phyloP scores from a whole-genome alignment of 2,888 invertebrate species.

The Hyposoter dolosus region DNA sequence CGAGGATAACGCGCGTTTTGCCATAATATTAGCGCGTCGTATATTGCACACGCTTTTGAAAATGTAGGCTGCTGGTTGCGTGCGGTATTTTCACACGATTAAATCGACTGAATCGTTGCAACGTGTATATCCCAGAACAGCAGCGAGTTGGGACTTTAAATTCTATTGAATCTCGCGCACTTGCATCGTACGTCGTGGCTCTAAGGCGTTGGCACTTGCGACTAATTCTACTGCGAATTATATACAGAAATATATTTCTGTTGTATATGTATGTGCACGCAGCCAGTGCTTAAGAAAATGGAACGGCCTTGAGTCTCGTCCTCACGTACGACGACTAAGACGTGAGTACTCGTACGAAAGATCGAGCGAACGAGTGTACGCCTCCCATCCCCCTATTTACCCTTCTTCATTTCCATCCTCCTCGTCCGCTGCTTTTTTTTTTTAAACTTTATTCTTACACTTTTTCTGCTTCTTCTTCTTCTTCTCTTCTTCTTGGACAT shows the following conservation, averaged over 20 bases:
- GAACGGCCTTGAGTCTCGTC: constrained; percentile 82
- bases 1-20: constrained; percentile 41
- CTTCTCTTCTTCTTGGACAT: constrained; percentile 33
- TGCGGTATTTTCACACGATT: constrained; percentile 10
- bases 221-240: constrained; percentile 44
- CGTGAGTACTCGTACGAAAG: constrained; percentile 45
- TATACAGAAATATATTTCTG: constrained; percentile 29
- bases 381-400: constrained; percentile 14
- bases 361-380: constrained; percentile 43
- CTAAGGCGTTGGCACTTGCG: constrained; percentile 52
- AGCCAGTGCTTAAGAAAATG: constrained; percentile 77
- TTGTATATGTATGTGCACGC: no score
- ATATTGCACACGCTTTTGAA: constrained; percentile 28
- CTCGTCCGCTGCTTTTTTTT: constrained; percentile 22
- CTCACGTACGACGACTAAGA: constrained; percentile 70
- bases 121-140: background rate
- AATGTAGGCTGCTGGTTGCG: constrained; percentile 1
- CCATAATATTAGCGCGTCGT: constrained; percentile 48
- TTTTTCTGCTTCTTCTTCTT: constrained; percentile 39
- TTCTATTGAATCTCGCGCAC: constrained; percentile 5
- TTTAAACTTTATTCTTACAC: constrained; percentile 44
- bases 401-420: constrained; percentile 41
- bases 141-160: background rate
- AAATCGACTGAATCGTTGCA: constrained; percentile 15
- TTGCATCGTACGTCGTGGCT: constrained; percentile 23